These are phyloP conservation scores for Calameuta idolon DNA, from an alignment of 2,888 invertebrate genomes.

Conservation along the genomic window DNA sequence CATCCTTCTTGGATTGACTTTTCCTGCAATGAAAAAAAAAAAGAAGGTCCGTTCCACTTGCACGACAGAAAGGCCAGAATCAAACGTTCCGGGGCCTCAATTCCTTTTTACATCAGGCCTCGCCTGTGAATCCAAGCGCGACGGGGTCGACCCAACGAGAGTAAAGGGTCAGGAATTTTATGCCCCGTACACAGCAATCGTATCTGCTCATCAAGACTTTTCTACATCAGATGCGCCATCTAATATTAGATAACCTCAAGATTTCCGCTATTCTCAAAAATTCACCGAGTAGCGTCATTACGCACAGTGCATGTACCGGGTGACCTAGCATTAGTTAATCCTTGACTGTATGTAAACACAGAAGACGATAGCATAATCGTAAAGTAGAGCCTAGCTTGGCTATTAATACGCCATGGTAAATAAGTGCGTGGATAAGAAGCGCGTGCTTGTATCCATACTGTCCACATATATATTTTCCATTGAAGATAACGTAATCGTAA, in stretches of 20 bases:
- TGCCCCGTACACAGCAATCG: neutral
- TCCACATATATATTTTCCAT: neutral
- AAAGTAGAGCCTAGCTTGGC: neutral
- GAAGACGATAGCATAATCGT: neutral
- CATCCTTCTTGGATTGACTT: neutral
- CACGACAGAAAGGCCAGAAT: neutral
- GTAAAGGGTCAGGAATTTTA: slow-evolving; percentile 38
- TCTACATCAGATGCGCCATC: neutral
- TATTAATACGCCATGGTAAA: neutral
- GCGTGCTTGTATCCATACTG: neutral
- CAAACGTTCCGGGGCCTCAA: neutral
- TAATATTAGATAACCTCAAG: neutral
- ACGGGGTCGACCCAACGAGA: slow-evolving; percentile 32
- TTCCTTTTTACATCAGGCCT: neutral
- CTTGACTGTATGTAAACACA: neutral
- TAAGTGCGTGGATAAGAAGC: neutral
- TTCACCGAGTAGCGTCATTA: neutral
- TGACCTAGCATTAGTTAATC: neutral
- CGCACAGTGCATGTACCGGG: neutral
- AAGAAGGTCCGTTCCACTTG: neutral
- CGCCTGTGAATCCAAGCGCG: slow-evolving; percentile 29
- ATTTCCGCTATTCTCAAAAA: neutral
- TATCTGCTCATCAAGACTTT: neutral
- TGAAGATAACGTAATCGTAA: neutral
- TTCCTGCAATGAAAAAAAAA: neutral